Evolutionary conservation across 2,797 vertebrate genomes (phyloP).

Genomic region (Channallabes apus): DNA sequence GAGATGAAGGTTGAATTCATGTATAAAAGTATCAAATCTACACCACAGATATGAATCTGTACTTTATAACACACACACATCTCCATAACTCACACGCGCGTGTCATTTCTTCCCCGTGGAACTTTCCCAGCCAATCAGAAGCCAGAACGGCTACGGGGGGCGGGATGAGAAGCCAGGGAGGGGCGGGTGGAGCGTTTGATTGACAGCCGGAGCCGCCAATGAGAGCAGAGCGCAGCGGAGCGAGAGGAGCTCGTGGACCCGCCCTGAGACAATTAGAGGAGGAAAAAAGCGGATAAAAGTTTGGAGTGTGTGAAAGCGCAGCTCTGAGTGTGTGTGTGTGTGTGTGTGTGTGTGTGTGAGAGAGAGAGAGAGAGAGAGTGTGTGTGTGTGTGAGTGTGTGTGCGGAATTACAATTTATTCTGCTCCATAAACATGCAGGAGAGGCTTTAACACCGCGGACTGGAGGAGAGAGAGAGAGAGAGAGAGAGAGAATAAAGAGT

Average conservation of each 20-base stretch:
- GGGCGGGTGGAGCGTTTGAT: not conserved
- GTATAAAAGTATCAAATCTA: too few relatives aligned
- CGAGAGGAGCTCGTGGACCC: slow-evolving; percentile 68
- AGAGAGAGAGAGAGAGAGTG: too few relatives aligned
- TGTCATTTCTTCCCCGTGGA: not conserved
- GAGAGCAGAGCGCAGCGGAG: slow-evolving; percentile 61
- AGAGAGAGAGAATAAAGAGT: not conserved
- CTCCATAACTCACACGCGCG: not conserved
- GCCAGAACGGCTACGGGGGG: not conserved
- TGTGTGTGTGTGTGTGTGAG: slow-evolving; percentile 11
- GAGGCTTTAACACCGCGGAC: slow-evolving; percentile 33
- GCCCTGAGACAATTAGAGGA: slow-evolving; percentile 84
- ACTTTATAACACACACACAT: too few relatives aligned
- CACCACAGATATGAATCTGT: too few relatives aligned
- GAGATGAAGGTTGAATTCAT: not conserved
- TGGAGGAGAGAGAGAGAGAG: slow-evolving; percentile 22
- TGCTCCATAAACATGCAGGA: slow-evolving; percentile 28
- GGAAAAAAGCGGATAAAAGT: slow-evolving; percentile 79
- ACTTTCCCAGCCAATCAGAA: slow-evolving; percentile 12
- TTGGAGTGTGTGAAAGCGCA: slow-evolving; percentile 48
- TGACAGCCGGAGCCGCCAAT: slow-evolving; percentile 62
- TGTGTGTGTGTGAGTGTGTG: slow-evolving; percentile 18
- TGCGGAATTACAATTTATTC: slow-evolving; percentile 14
- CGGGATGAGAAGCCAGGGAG: not conserved
- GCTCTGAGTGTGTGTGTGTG: not conserved